Base-by-base conservation (phyloP, 2,113 vertebrate genomes). In the Tretioscincus oriximinensis region DNA sequence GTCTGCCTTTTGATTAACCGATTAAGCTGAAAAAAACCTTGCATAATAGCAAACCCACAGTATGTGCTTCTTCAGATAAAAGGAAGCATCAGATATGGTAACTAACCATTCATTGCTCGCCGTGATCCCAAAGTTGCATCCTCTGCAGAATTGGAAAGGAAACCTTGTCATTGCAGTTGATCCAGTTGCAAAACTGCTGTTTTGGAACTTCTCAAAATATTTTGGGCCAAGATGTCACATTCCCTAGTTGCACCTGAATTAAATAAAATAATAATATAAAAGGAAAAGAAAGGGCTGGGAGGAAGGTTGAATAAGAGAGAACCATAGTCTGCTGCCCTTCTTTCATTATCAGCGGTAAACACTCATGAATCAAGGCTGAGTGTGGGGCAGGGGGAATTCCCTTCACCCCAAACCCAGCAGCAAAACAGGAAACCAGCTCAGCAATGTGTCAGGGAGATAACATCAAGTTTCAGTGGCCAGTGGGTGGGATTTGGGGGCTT, bases 321-420 rank as follows among this genome's bases (percentile, higher is more conserved):
- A 20, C 31, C 21, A 51, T 61, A 54, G 20, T n/a, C 79, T 4
- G 60, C 47, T 22, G 3, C 7, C 45, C 5, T 5, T 54, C 47
- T 79, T 63, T 70, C 76, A n/a, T n/a, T n/a, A n/a, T n/a, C n/a
- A n/a, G n/a, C n/a, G n/a, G n/a, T n/a, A n/a, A n/a, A n/a, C n/a
- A 45, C 78, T 26, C 63, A 28, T 67, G 74, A 77, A 66, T 71
- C 76, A 61, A 63, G 78, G 63, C 31, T 60, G 22, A 51, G 22
- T 41, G 22, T 28, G 61, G n/a, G 28, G 73, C 7, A 51, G 11
- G 78, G 80, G 80, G 61, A 82, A 82, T 69, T 81, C 84, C 79
- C 80, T 60, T 74, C 1, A 16, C 51, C 77, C 51, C n/a, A 16
- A n/a, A 31, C 29, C 60, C 24, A 2, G 67, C 71, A 61, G 73